Evolutionary conservation across 1,140 invertebrate species (phyloP), one percentile per base, ranked within the genome.

Genomic region (Drosophila mayri): DNA sequence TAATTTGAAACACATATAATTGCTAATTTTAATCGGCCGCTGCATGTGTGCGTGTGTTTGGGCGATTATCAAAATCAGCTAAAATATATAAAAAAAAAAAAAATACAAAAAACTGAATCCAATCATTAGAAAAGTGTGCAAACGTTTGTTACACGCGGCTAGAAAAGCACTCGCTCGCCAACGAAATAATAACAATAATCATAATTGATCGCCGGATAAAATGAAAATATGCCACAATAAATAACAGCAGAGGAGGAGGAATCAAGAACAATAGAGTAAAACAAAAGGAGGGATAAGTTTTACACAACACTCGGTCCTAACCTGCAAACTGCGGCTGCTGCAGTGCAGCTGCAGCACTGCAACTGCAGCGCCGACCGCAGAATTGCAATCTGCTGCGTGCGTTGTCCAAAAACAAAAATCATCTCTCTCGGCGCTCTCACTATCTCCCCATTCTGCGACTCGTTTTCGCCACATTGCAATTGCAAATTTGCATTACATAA

Each of bases 241-340:
- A 32, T 47, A 44, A 35, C 57, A 67, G 55, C 55, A 65, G 50
- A 76, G 60, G 41, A 35, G 4, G 9, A 11, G 10, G 50, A 70
- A 35, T 37, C 38, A 58, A 64, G 59, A 79, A 79, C 35, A 79
- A 61, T 55, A 73, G 74, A 74, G 50, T 67, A 70, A 70, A 80
- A 55, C 54, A 74, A 81, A 78, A 60, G 57, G 54, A 20, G 37
- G 76, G 50, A 62, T 44, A 65, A 75, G 73, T 81, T 88, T 88
- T 88, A 88, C 84, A 88, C 84, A 88, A 88, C 84, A 88, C 84
- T 85, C 81, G 85, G 49, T 81, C 84, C 85, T 88, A 88, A 88
- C 84, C 84, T 88, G 87, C 66, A 88, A 88, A 87, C 40, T 59
- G 76, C 63, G 50, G 65, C 70, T 74, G 79, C 75, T 38, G 78